These are phyloP conservation scores for Silurus lanzhouensis DNA, from an alignment of 2,797 vertebrate genomes.

Conservation along the genomic window DNA sequence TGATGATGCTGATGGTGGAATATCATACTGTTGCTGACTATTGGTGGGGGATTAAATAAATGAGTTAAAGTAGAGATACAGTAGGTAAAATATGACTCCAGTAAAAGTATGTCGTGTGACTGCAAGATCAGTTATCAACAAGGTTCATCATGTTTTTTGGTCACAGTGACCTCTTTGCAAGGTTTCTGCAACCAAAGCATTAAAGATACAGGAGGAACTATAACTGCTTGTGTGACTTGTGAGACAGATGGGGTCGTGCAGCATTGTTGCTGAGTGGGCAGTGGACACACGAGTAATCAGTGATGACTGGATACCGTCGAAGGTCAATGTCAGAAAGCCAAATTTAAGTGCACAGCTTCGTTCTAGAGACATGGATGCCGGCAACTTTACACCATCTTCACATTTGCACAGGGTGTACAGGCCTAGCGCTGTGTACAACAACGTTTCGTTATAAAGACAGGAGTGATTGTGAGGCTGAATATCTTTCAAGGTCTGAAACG, in stretches of 20 bases:
- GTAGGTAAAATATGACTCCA: no score
- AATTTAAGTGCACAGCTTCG: not conserved
- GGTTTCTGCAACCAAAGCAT: not conserved
- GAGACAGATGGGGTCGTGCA: not conserved
- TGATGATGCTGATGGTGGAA: not conserved
- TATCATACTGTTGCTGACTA: no score
- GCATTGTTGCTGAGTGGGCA: not conserved
- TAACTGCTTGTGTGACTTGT: not conserved
- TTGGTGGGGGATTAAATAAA: no score
- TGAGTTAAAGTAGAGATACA: no score
- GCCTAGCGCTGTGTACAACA: not conserved
- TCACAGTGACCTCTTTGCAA: not conserved
- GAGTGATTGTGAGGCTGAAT: not conserved
- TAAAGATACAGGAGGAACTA: not conserved
- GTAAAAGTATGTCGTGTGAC: no score
- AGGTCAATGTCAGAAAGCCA: not conserved
- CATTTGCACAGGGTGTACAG: not conserved
- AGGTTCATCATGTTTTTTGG: not conserved
- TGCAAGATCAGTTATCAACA: not conserved
- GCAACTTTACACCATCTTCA: not conserved
- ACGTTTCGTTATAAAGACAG: not conserved
- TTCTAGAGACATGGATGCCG: not conserved
- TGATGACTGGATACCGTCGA: not conserved
- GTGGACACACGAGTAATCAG: not conserved
- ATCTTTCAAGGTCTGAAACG: not conserved